Percentiles rank a stretch among this genome's conserved stretches.
These are phyloP conservation scores for Meloidogyne chitwoodi DNA, from an alignment of 1,140 invertebrate species.

Conservation along the genomic window DNA sequence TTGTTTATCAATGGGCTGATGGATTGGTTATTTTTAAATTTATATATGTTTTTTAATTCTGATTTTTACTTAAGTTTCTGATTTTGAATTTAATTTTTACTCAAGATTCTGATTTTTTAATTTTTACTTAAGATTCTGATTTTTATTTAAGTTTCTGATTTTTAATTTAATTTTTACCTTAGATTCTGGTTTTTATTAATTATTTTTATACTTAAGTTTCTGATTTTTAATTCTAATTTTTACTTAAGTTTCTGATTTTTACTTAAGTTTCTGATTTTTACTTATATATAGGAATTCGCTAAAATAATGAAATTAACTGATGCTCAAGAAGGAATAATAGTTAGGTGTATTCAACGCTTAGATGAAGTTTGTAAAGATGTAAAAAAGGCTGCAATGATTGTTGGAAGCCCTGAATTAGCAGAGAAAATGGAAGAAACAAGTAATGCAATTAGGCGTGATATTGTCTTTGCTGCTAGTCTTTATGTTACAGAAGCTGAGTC, in stretches of 20 bases:
- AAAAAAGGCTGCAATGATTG: conserved; percentile 79
- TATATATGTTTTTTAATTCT: too few relatives aligned
- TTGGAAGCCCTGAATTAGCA: conserved; percentile 83
- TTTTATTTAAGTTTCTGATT: conserved; percentile 4
- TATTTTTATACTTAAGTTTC: too few relatives aligned
- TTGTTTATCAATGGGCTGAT: conserved; percentile 86
- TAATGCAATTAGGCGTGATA: conserved; percentile 86
- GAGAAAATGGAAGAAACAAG: conserved; percentile 93
- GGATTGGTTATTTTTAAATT: conserved; percentile 66
- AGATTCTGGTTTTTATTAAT: neutral
- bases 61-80: too few relatives aligned
- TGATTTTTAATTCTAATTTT: too few relatives aligned
- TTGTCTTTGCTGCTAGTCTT: conserved; percentile 93
- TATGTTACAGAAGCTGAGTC: conserved; percentile 69
- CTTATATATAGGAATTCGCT: conserved; percentile 48
- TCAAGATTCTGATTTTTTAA: too few relatives aligned
- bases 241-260: neutral
- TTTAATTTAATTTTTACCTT: neutral
- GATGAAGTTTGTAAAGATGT: conserved; percentile 88
- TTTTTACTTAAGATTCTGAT: neutral
- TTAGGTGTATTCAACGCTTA: conserved; percentile 89
- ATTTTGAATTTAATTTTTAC: too few relatives aligned
- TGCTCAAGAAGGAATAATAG: conserved; percentile 95
- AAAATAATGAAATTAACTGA: conserved; percentile 87
- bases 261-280: conserved; percentile 14